Evolutionary conservation across 2,888 invertebrate species (phyloP).

Genomic region (Serripes groenlandicus): DNA sequence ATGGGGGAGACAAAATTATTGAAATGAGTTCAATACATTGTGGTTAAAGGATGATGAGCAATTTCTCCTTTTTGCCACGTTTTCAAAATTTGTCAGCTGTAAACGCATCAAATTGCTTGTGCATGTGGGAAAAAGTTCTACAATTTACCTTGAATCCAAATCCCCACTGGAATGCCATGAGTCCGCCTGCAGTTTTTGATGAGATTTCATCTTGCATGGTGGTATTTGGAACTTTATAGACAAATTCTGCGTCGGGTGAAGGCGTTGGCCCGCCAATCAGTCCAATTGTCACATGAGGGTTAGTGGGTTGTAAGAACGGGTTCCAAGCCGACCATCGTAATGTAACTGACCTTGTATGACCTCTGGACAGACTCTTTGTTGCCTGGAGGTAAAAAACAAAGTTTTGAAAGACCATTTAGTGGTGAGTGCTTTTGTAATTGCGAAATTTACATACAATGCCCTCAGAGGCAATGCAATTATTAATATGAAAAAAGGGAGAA

Average conservation of each 20-base stretch:
- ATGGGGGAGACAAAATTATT: too few species aligned
- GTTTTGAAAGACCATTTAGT: too few species aligned
- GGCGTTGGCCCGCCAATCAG: constrained; percentile 85
- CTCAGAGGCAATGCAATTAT: too few species aligned
- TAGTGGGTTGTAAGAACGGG: constrained; percentile 82
- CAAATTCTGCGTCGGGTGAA: constrained; percentile 86
- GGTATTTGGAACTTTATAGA: constrained; percentile 84
- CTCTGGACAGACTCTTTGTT: constrained; percentile 71
- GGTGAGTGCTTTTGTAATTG: too few species aligned
- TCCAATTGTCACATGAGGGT: constrained; percentile 75
- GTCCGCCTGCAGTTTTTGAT: constrained; percentile 76
- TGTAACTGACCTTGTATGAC: constrained; percentile 78
- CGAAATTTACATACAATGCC: too few species aligned
- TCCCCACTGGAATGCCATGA: constrained; percentile 76
- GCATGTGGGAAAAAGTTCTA: neutral
- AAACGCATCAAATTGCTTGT: too few species aligned
- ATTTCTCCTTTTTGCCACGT: too few species aligned
- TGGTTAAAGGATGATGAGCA: too few species aligned
- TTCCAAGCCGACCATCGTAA: constrained; percentile 87
- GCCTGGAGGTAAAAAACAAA: constrained; percentile 4
- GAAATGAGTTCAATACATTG: too few species aligned
- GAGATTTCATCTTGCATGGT: constrained; percentile 76
- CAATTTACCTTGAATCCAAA: constrained; percentile 66
- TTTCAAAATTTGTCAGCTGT: too few species aligned
- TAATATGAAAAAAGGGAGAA: too few species aligned